phyloP scores from a whole-genome alignment of 1,140 invertebrate species.

The Protaetia brevitarsis region DNA sequence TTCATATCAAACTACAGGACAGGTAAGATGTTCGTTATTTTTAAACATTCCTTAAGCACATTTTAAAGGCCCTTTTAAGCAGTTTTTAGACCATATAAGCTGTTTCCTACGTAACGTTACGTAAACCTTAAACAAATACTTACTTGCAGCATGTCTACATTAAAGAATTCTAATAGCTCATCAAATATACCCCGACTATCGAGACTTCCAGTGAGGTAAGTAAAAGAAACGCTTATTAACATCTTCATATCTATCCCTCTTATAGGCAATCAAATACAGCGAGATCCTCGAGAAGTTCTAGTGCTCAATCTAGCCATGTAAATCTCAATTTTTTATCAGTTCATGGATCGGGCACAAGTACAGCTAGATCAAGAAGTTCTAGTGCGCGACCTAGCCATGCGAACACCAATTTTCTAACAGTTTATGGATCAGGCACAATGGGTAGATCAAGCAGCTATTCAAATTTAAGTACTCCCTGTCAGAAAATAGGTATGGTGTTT shows the following conservation, averaged over 20 bases:
- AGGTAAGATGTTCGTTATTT: too few species aligned
- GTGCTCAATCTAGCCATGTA: not conserved
- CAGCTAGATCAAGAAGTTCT: not conserved
- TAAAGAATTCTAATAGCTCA: constrained; percentile 84
- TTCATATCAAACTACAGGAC: too few species aligned
- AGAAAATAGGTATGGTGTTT: not conserved
- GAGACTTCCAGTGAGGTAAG: constrained; percentile 61
- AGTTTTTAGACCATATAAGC: too few species aligned
- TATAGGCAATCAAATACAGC: constrained; percentile 69
- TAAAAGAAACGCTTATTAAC: constrained; percentile 62
- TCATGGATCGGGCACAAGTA: too few species aligned
- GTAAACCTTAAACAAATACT: too few species aligned
- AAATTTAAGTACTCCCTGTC: not conserved
- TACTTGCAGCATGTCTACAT: constrained; percentile 90
- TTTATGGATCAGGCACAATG: not conserved
- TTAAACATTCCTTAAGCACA: too few species aligned
- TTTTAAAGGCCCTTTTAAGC: too few species aligned
- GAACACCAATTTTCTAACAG: not conserved
- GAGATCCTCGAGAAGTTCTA: not conserved
- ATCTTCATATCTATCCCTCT: constrained; percentile 90
- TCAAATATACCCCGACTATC: constrained; percentile 41
- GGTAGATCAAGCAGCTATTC: not conserved
- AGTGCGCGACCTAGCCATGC: too few species aligned
- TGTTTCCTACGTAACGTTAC: too few species aligned
- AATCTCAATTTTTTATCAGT: too few species aligned